phyloP scores from a whole-genome alignment of 2,113 vertebrate genomes.

The Paedocypris sp. region DNA sequence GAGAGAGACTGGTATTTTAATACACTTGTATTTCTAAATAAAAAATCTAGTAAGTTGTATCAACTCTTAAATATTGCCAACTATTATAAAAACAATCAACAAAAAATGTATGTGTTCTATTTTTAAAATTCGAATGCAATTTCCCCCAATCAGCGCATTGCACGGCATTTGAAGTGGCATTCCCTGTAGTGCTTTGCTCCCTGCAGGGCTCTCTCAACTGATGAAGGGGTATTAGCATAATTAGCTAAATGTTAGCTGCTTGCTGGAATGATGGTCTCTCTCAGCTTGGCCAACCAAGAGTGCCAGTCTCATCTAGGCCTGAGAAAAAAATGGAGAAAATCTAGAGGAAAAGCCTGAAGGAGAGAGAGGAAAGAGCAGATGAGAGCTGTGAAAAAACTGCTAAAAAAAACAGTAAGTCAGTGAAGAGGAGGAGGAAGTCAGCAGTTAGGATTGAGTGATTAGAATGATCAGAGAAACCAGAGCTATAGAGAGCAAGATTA shows the following conservation, averaged over 20 bases:
- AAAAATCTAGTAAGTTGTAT: too few relatives aligned
- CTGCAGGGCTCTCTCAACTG: constrained; percentile 40
- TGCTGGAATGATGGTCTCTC: constrained; percentile 49
- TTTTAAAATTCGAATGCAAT: too few relatives aligned
- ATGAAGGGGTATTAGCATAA: constrained; percentile 64
- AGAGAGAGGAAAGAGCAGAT: not conserved
- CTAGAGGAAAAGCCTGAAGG: not conserved
- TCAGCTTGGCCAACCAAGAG: constrained; percentile 29
- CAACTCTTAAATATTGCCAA: too few relatives aligned
- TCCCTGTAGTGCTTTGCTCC: constrained; percentile 21
- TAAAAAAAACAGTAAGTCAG: not conserved
- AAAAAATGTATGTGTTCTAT: too few relatives aligned
- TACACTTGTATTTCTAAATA: too few relatives aligned
- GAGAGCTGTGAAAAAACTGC: not conserved
- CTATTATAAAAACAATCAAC: too few relatives aligned
- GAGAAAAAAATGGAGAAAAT: constrained; percentile 52
- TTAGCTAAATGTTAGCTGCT: constrained; percentile 64
- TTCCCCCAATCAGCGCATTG: too few relatives aligned
- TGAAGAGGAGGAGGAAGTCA: not conserved
- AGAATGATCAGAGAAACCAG: not conserved
- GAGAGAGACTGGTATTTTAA: too few relatives aligned
- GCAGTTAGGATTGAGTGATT: not conserved
- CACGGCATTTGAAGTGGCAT: not conserved
- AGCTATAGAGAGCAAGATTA: not conserved
- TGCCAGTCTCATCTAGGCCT: constrained; percentile 1